phyloP scores from a whole-genome alignment of 2,888 invertebrate species.

The Apodemia zela region DNA sequence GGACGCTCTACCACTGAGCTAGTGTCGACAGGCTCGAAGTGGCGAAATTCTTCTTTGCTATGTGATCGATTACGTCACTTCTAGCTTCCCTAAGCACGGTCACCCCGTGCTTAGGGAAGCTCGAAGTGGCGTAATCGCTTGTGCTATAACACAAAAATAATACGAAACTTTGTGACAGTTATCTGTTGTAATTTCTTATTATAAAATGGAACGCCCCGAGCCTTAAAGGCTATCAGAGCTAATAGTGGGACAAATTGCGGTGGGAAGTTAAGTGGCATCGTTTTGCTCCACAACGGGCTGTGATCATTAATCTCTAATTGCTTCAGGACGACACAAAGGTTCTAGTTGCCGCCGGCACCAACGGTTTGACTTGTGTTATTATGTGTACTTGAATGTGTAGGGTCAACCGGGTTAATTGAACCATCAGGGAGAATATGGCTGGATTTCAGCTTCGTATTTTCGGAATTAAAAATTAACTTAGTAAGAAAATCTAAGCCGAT shows the following conservation, averaged over 20 bases:
- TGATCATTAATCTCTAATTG: conserved; percentile 4
- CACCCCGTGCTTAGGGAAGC: no score
- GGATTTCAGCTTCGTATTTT: background rate
- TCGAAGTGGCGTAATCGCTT: no score
- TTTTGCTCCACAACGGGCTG: conserved; percentile 3
- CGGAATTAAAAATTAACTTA: background rate
- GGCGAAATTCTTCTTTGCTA: no score
- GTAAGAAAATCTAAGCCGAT: no score
- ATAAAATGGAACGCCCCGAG: background rate
- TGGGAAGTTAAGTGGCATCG: conserved; percentile 1
- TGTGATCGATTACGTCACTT: no score
- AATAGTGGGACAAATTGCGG: conserved; percentile 5
- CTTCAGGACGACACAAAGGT: background rate
- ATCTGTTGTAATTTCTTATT: background rate
- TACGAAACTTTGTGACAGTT: background rate
- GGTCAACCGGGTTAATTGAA: background rate
- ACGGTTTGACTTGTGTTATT: background rate
- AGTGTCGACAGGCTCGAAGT: no score
- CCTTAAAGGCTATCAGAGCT: background rate
- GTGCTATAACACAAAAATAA: no score
- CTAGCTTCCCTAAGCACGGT: no score
- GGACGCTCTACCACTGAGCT: no score
- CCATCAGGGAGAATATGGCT: background rate
- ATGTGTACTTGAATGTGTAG: background rate
- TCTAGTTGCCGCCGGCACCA: background rate